Conservation (phyloP, 2,888 invertebrate genomes). For the Loripinus fragilis region DNA sequence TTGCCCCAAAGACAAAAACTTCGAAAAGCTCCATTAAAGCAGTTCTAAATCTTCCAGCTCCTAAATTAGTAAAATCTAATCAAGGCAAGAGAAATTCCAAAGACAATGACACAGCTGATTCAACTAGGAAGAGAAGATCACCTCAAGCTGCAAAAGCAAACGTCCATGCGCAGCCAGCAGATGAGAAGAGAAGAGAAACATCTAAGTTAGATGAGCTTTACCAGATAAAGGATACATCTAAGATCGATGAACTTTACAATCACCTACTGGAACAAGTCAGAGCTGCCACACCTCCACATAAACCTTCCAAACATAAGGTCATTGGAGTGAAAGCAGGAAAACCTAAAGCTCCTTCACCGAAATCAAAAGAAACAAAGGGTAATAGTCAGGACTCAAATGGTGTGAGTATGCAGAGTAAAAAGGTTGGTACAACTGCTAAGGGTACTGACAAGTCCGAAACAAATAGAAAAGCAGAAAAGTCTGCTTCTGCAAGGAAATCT, state of each 20-base stretch:
- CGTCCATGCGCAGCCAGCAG: neutral
- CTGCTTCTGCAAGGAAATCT: neutral
- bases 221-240: neutral
- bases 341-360: neutral
- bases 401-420: neutral
- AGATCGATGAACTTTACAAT: constrained; percentile 1
- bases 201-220: constrained; percentile 2
- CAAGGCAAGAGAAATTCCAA: neutral
- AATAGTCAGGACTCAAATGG: neutral
- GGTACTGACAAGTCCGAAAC: neutral
- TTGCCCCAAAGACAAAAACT: too few species aligned
- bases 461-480: neutral
- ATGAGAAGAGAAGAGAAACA: neutral
- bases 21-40: neutral
- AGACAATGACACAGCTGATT: neutral
- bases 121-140: neutral
- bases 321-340: neutral
- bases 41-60: neutral
- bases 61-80: neutral
- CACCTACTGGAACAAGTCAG: constrained; percentile 7
- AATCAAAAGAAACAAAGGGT: neutral
- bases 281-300: constrained; percentile 4
- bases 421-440: neutral
- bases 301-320: neutral
- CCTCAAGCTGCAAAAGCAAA: neutral